Conservation (phyloP, 2,113 vertebrate genomes). For the Apteryx owenii region DNA sequence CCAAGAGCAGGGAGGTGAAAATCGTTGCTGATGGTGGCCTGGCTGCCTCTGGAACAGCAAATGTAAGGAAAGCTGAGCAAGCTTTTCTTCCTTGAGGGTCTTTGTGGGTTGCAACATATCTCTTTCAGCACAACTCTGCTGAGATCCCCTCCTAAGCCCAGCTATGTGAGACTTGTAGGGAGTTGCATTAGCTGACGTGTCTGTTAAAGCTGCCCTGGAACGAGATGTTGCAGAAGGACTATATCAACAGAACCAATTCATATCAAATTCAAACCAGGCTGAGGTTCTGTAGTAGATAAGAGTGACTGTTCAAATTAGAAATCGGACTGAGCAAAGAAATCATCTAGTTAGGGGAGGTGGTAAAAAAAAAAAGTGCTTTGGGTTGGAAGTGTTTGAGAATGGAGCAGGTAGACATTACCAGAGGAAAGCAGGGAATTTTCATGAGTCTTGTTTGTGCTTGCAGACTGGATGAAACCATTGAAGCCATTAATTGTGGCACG, state of each 20-base stretch:
- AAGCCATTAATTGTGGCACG: constrained; percentile 79
- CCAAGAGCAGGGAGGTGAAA: background rate
- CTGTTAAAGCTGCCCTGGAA: background rate
- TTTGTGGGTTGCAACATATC: background rate
- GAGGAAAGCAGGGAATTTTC: background rate
- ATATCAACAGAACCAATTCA: background rate
- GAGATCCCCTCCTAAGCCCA: background rate
- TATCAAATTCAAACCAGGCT: background rate
- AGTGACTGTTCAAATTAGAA: background rate
- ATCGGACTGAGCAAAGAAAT: background rate
- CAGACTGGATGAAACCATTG: constrained; percentile 90
- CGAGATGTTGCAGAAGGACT: background rate
- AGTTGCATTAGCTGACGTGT: background rate
- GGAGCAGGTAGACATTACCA: background rate
- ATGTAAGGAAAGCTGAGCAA: background rate
- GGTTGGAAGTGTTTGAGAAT: background rate
- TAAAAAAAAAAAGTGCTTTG: background rate
- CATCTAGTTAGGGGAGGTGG: rapidly evolving
- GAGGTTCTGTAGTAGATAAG: background rate
- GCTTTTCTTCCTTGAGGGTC: background rate
- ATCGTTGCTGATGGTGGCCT: rapidly evolving
- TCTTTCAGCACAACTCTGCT: background rate
- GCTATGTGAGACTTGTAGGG: rapidly evolving
- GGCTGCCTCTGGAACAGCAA: background rate
- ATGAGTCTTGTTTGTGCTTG: constrained; percentile 11